Evolutionary conservation across 2,797 vertebrate species (phyloP).

Genomic region (Alosa sapidissima): DNA sequence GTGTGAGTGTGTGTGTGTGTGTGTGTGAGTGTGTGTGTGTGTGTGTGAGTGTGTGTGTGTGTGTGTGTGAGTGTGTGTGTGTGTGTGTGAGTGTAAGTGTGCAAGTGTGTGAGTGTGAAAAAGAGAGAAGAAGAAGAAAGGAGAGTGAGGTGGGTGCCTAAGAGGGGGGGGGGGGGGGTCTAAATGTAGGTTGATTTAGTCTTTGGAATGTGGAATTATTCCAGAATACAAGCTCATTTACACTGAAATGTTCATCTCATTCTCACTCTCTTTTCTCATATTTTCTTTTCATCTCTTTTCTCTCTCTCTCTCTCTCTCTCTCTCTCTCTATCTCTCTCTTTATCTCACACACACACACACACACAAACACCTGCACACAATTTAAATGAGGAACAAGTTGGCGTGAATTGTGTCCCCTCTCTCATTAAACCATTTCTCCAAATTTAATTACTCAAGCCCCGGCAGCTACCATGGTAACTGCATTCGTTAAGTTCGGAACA

Average conservation of each 20-base stretch:
- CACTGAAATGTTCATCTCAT: neutral
- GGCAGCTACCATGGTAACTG: conserved; percentile 44
- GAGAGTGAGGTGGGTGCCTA: neutral
- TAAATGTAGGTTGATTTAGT: conserved; percentile 12
- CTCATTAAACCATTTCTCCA: conserved; percentile 41
- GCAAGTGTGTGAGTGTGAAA: neutral
- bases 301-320: neutral
- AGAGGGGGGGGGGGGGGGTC: neutral
- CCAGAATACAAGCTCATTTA: neutral
- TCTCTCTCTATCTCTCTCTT: neutral
- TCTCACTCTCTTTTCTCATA: neutral
- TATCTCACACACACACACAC: conserved; percentile 8
- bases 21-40: too few species aligned
- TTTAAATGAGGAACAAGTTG: conserved; percentile 1
- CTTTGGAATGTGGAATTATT: conserved; percentile 4
- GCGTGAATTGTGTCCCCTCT: conserved; percentile 16
- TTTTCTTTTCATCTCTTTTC: neutral
- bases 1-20: neutral
- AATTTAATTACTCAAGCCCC: conserved; percentile 45
- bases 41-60: neutral
- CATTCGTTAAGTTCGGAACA: conserved; percentile 33
- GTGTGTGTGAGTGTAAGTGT: neutral
- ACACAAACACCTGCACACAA: neutral
- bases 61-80: neutral
- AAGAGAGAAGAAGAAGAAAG: neutral